Conservation (phyloP, 2,888 invertebrate species). For the Bombyx huttoni region DNA sequence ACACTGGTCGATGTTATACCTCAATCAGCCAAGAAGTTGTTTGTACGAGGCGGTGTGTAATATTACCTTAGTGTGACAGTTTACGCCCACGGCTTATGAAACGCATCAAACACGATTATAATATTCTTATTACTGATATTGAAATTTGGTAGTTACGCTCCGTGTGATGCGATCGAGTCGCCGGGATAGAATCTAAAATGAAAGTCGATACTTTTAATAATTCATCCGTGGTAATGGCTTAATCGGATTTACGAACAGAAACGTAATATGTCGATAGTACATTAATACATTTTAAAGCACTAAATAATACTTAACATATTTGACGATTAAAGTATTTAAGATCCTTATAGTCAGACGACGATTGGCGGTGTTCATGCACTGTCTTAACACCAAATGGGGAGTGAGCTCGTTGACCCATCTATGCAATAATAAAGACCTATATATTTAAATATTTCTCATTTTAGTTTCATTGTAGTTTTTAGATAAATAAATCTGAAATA, state of each 20-base stretch:
- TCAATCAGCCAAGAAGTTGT: constrained; percentile 23
- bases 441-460: too few relatives aligned
- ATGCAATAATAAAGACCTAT: too few relatives aligned
- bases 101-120: too few relatives aligned
- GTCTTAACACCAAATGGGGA: too few relatives aligned
- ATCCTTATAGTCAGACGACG: too few relatives aligned
- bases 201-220: background rate
- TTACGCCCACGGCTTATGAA: too few relatives aligned
- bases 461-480: too few relatives aligned
- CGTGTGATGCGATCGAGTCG: background rate
- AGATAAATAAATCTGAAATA: too few relatives aligned
- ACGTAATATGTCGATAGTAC: too few relatives aligned
- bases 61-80: background rate
- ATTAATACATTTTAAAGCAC: background rate
- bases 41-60: background rate
- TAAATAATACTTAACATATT: background rate
- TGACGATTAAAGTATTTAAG: too few relatives aligned
- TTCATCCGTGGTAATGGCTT: background rate
- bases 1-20: constrained; percentile 27
- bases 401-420: too few relatives aligned
- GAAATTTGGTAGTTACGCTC: background rate
- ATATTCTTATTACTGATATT: background rate
- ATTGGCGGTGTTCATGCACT: too few relatives aligned
- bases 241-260: background rate
- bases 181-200: background rate